phyloP scores from a whole-genome alignment of 2,113 vertebrate genomes.

The Platycercus adscitus region DNA sequence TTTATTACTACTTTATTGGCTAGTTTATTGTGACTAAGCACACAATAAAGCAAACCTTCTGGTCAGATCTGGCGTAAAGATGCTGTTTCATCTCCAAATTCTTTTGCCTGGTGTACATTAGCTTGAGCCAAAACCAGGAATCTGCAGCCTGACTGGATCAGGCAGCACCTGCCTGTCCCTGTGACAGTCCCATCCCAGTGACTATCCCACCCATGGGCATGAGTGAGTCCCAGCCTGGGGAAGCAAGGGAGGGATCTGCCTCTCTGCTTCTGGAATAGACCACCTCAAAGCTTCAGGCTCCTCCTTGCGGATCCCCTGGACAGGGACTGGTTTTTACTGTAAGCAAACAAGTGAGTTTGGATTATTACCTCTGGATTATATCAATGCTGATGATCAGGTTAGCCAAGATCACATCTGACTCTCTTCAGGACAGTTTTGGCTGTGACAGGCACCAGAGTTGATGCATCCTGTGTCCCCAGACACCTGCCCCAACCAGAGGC shows the following conservation, averaged over 20 bases:
- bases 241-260: neutral
- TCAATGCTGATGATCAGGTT: neutral
- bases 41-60: neutral
- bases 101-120: neutral
- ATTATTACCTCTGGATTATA: neutral
- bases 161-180: neutral
- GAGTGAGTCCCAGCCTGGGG: neutral
- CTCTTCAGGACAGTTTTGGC: neutral
- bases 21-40: conserved; percentile 18
- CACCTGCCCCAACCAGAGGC: neutral
- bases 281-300: neutral
- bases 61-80: neutral
- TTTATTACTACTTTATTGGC: conserved; percentile 34
- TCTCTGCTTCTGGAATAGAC: neutral
- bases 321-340: neutral
- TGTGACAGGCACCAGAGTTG: neutral
- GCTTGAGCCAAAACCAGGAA: neutral
- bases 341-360: neutral
- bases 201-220: neutral
- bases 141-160: neutral
- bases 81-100: neutral
- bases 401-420: neutral
- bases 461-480: neutral
- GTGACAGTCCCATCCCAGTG: neutral
- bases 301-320: neutral